These are phyloP conservation scores for Aphidius ervi DNA, from an alignment of 1,140 invertebrate genomes.

Conservation along the genomic window DNA sequence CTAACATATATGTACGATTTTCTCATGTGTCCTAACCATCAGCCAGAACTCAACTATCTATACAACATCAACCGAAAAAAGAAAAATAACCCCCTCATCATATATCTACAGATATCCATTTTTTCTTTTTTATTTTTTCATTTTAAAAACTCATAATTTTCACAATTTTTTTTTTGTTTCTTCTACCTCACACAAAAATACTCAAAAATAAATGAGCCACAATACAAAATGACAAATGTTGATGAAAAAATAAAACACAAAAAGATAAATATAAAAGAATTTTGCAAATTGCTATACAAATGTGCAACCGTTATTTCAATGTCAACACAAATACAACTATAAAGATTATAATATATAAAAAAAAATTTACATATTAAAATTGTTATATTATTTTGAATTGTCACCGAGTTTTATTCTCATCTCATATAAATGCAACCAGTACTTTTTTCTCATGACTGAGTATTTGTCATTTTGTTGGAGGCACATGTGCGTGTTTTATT, in stretches of 20 bases:
- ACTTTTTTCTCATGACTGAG: too few relatives aligned
- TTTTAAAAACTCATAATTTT: neutral
- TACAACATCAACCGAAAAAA: neutral
- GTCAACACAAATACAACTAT: constrained; percentile 1
- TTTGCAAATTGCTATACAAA: constrained; percentile 8
- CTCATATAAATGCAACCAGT: too few relatives aligned
- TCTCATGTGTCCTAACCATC: constrained; percentile 7
- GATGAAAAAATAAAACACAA: neutral
- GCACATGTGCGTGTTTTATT: too few relatives aligned
- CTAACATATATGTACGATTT: constrained; percentile 14
- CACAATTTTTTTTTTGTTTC: neutral
- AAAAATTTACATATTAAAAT: neutral
- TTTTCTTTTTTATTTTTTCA: neutral
- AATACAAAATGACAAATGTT: too few relatives aligned
- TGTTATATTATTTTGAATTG: neutral
- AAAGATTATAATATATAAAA: neutral
- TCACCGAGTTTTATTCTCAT: too few relatives aligned
- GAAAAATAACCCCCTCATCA: constrained; percentile 5
- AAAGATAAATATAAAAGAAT: constrained; percentile 1
- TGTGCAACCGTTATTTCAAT: neutral
- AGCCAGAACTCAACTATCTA: too few relatives aligned
- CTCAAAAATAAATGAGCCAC: neutral
- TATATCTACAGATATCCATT: constrained; percentile 2
- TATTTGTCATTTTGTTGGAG: too few relatives aligned
- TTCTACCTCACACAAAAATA: neutral